phyloP scores from a whole-genome alignment of 1,140 invertebrate species.

The Bombus haemorrhoidalis region DNA sequence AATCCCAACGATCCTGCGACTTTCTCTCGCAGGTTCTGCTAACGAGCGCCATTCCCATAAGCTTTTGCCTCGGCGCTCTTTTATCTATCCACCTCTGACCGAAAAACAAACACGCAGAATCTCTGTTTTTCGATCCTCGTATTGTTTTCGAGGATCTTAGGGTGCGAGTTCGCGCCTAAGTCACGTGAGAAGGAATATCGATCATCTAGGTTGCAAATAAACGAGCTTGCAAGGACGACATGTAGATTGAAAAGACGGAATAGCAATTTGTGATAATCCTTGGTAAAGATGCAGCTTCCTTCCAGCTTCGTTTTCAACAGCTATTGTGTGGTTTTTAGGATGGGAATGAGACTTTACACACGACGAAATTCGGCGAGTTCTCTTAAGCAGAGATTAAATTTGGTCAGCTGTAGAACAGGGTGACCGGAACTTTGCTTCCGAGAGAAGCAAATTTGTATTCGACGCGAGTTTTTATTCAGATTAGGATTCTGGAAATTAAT shows the following conservation, averaged over 20 bases:
- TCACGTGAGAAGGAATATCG: background rate
- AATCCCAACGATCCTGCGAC: conserved; percentile 58
- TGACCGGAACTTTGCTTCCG: background rate
- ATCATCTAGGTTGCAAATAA: background rate
- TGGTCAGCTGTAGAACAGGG: background rate
- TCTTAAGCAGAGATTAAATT: no score
- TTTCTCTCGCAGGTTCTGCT: conserved; percentile 54
- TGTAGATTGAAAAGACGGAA: background rate
- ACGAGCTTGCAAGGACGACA: background rate
- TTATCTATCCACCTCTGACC: background rate
- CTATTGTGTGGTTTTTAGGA: background rate
- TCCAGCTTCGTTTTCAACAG: background rate
- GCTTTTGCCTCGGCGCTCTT: background rate
- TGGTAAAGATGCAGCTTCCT: background rate
- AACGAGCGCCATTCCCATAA: conserved; percentile 71
- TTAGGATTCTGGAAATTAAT: background rate
- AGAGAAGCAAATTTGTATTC: background rate
- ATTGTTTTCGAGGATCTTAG: background rate
- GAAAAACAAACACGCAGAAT: background rate
- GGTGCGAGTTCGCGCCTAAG: background rate
- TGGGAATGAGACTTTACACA: background rate
- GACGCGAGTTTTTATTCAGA: background rate
- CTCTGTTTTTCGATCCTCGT: background rate
- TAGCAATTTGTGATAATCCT: background rate
- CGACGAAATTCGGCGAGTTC: background rate